Evolutionary conservation across 1,140 invertebrate genomes (phyloP).

Genomic region (Drosophila tropicalis): DNA sequence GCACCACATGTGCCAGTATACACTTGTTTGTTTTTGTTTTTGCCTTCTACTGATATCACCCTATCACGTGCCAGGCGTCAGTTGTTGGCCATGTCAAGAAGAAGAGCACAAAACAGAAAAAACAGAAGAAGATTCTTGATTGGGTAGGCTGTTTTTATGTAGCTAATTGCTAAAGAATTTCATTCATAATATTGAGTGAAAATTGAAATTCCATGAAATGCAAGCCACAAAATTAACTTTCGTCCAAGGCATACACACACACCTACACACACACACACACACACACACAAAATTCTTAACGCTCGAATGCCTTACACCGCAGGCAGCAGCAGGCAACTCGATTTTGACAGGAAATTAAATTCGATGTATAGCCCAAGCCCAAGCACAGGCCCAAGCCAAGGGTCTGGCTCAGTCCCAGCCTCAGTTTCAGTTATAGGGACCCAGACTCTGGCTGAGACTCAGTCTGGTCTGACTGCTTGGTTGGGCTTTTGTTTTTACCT

Average conservation of each 20-base stretch:
- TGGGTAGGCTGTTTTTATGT: conserved; percentile 31
- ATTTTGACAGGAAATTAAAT: conserved; percentile 82
- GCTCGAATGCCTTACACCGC: conserved; percentile 65
- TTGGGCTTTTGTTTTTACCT: conserved; percentile 68
- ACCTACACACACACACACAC: conserved; percentile 4
- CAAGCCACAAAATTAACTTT: conserved; percentile 79
- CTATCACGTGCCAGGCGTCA: conserved; percentile 78
- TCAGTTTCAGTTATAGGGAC: background rate
- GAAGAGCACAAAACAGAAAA: conserved; percentile 8
- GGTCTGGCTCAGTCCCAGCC: background rate
- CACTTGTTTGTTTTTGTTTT: conserved; percentile 11
- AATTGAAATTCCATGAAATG: conserved; percentile 64
- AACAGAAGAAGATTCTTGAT: conserved; percentile 4
- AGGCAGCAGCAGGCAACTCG: conserved; percentile 52
- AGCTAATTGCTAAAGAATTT: conserved; percentile 70
- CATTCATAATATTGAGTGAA: conserved; percentile 58
- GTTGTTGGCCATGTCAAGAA: conserved; percentile 48
- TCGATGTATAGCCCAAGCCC: conserved; percentile 70
- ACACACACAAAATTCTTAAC: conserved; percentile 56
- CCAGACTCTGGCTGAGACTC: conserved; percentile 21
- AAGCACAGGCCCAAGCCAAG: conserved; percentile 18
- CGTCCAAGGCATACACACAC: conserved; percentile 30
- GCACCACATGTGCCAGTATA: conserved; percentile 34
- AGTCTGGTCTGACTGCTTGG: conserved; percentile 27
- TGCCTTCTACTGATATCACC: conserved; percentile 16